Percentiles rank a stretch among this genome's conserved stretches.
Conservation (phyloP, 2,113 vertebrate species). For the Electrona antarctica region DNA sequence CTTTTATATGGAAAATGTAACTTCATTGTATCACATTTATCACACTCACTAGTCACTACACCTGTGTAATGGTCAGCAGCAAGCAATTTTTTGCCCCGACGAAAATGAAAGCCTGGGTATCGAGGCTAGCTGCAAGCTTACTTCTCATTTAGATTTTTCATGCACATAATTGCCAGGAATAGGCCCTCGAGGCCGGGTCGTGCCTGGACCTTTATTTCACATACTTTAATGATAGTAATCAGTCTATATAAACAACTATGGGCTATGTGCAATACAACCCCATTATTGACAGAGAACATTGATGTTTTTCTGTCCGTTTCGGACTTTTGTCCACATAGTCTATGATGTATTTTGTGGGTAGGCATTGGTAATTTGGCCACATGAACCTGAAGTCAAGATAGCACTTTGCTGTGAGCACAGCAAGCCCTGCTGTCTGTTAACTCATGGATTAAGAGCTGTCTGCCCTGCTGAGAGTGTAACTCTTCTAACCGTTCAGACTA, state of each 20-base stretch:
- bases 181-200: not conserved
- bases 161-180: slow-evolving; percentile 8
- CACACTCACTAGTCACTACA: not conserved
- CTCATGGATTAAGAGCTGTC: slow-evolving; percentile 1
- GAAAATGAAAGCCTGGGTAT: too few relatives aligned
- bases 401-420: too few relatives aligned
- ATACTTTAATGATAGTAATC: not conserved
- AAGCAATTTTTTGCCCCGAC: not conserved
- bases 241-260: too few relatives aligned
- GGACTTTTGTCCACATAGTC: too few relatives aligned
- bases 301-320: too few relatives aligned
- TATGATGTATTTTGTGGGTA: too few relatives aligned
- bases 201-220: not conserved
- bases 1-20: not conserved
- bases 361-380: too few relatives aligned
- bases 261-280: too few relatives aligned
- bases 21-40: too few relatives aligned
- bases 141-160: slow-evolving; percentile 21
- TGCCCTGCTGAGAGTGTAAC: not conserved
- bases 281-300: too few relatives aligned
- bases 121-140: not conserved
- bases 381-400: too few relatives aligned
- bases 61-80: slow-evolving; percentile 7
- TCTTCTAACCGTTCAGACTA: slow-evolving; percentile 8
- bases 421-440: not conserved